phyloP scores from a whole-genome alignment of 1,140 invertebrate genomes.

The Magallana ariakensis region DNA sequence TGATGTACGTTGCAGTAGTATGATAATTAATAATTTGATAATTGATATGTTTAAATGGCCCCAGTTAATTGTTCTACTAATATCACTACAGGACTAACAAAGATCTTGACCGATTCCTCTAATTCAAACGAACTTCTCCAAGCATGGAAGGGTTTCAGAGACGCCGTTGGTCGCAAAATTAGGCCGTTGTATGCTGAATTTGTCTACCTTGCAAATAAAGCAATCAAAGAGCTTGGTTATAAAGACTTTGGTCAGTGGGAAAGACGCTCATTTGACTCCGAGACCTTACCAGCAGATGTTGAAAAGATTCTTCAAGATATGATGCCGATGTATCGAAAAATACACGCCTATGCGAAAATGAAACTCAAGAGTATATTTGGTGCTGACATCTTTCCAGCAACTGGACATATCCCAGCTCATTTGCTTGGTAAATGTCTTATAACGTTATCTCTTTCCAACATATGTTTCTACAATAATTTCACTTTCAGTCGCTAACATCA shows the following conservation, averaged over 20 bases:
- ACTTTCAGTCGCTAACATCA: not conserved
- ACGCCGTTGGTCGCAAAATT: conserved; percentile 87
- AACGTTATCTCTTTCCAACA: not conserved
- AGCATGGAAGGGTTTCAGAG: conserved; percentile 88
- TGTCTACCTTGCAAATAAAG: conserved; percentile 89
- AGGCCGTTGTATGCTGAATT: conserved; percentile 89
- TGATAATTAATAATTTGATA: too few relatives aligned
- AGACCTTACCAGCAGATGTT: conserved; percentile 82
- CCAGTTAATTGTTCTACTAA: too few relatives aligned
- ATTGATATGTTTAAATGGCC: too few relatives aligned
- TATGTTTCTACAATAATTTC: not conserved
- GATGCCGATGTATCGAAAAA: conserved; percentile 90
- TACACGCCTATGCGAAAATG: conserved; percentile 93
- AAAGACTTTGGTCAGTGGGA: conserved; percentile 69
- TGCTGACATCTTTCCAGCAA: conserved; percentile 66
- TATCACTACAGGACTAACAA: conserved; percentile 61
- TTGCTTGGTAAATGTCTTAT: conserved; percentile 81
- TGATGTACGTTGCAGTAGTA: too few relatives aligned
- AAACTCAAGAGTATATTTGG: conserved; percentile 86
- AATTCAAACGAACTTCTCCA: conserved; percentile 62
- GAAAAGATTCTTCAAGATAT: conserved; percentile 92
- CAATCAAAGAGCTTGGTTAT: conserved; percentile 87
- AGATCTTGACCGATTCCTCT: conserved; percentile 67
- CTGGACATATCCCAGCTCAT: conserved; percentile 79
- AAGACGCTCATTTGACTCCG: conserved; percentile 73